Evolutionary conservation across 2,113 vertebrate species (phyloP).

Genomic region (Myocastor coypus): DNA sequence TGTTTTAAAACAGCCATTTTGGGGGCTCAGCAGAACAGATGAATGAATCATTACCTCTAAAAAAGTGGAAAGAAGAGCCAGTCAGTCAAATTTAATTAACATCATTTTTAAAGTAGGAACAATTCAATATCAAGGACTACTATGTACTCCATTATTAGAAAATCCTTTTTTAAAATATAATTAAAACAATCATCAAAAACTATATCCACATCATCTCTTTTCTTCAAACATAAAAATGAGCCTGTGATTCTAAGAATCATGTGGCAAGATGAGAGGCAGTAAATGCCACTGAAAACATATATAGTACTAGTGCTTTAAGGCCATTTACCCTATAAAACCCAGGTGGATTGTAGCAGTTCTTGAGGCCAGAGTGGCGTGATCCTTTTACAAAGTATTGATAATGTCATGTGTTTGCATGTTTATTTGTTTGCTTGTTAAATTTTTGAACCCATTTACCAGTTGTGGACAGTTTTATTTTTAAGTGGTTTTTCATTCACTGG

Average conservation of each 20-base stretch:
- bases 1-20: conserved; percentile 72
- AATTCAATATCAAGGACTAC: conserved; percentile 58
- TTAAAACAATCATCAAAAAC: conserved; percentile 75
- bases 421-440: conserved; percentile 57
- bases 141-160: conserved; percentile 68
- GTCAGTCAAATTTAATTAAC: conserved; percentile 58
- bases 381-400: conserved; percentile 45
- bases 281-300: conserved; percentile 2
- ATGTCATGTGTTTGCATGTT: conserved; percentile 58
- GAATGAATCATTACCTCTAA: conserved; percentile 67
- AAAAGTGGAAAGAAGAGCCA: conserved; percentile 17
- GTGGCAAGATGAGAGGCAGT: background rate
- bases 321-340: background rate
- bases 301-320: background rate
- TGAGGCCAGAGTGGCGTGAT: conserved; percentile 50
- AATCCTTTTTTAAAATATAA: conserved; percentile 76
- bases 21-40: conserved; percentile 64
- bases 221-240: conserved; percentile 9
- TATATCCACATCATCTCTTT: conserved; percentile 59
- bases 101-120: conserved; percentile 69
- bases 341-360: conserved; percentile 19
- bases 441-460: conserved; percentile 59
- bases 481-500: conserved; percentile 51
- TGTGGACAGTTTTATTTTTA: conserved; percentile 49
- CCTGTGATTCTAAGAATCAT: conserved; percentile 59